A percentile compares a stretch with the other conserved stretches of the same genome.
phyloP scores from a whole-genome alignment of 2,797 vertebrate species.

The Lepilemur ruficaudatus region DNA sequence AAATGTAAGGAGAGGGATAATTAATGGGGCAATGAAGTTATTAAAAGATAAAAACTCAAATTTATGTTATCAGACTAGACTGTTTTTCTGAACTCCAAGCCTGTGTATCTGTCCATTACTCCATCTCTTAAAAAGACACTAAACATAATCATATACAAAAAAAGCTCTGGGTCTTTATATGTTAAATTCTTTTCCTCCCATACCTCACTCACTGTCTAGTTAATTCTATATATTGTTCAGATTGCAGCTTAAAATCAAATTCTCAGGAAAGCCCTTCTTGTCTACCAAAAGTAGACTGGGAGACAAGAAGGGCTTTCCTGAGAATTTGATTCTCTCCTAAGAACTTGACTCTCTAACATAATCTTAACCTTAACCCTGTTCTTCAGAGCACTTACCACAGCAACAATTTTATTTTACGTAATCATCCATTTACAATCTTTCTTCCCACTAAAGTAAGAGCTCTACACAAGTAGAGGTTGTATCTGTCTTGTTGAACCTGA shows the following conservation, averaged over 20 bases:
- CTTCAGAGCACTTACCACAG: neutral
- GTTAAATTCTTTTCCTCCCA: neutral
- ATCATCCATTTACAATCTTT: neutral
- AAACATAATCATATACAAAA: neutral
- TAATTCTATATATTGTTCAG: neutral
- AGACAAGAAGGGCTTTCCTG: too few species aligned
- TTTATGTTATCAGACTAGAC: neutral
- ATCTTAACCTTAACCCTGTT: neutral
- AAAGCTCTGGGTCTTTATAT: neutral
- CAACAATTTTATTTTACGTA: neutral
- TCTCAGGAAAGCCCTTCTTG: neutral
- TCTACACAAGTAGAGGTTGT: neutral
- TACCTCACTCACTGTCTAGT: neutral
- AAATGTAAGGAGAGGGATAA: neutral
- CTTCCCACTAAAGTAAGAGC: neutral
- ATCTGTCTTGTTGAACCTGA: neutral
- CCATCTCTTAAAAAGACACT: neutral
- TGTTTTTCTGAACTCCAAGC: neutral
- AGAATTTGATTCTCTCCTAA: too few species aligned
- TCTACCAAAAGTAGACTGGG: neutral
- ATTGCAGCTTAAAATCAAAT: slow-evolving; percentile 24
- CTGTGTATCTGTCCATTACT: neutral
- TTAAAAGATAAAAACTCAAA: neutral
- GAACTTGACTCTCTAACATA: neutral
- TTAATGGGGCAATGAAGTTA: neutral